Percentiles rank a stretch among this genome's conserved stretches.
Evolutionary conservation across 2,797 vertebrate species (phyloP).

Genomic region (Sebastes vulpes): DNA sequence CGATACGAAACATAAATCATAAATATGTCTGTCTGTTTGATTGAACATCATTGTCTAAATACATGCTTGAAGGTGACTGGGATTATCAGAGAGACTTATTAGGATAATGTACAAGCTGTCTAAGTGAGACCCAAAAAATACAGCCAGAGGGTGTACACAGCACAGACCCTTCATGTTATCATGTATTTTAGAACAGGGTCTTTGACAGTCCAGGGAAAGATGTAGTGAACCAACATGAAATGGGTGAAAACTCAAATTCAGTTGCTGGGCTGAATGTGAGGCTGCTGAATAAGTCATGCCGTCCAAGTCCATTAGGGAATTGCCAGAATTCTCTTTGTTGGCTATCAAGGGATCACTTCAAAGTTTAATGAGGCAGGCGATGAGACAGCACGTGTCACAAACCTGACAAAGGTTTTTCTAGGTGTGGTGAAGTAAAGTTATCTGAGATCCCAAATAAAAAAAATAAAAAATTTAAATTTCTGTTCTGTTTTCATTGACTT

Average conservation of each 20-base stretch:
- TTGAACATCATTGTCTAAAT: neutral
- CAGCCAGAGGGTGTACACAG: neutral
- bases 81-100: conserved; percentile 34
- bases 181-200: conserved; percentile 43
- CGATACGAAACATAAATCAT: neutral
- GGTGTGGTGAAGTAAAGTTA: conserved; percentile 1
- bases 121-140: neutral
- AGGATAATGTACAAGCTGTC: neutral
- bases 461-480: neutral
- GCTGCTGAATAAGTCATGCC: conserved; percentile 72
- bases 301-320: conserved; percentile 70
- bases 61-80: neutral
- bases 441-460: neutral
- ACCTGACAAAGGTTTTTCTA: conserved; percentile 16
- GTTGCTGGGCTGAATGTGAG: conserved; percentile 39
- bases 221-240: conserved; percentile 41
- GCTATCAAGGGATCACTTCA: conserved; percentile 57
- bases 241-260: conserved; percentile 58
- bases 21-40: neutral
- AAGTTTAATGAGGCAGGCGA: conserved; percentile 67
- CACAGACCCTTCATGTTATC: conserved; percentile 30
- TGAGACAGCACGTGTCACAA: conserved; percentile 11
- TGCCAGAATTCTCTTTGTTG: conserved; percentile 64
- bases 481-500: neutral
- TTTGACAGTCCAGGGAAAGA: conserved; percentile 29